A percentile compares a stretch with the other conserved stretches of the same genome.
Evolutionary conservation across 2,888 invertebrate species (phyloP).

Genomic region (Trichopoda pennipes): DNA sequence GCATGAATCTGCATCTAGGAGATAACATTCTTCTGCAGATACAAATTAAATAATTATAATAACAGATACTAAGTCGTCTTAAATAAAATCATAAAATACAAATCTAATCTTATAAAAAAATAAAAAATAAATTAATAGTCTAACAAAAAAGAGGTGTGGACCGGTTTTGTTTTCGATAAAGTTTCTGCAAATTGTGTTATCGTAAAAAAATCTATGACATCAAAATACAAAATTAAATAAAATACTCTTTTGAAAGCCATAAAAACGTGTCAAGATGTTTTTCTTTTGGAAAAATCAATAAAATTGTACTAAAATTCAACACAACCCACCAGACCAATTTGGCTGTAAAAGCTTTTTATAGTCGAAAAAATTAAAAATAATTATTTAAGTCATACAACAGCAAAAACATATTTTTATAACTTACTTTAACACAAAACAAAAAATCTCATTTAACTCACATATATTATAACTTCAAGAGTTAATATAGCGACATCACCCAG

Average conservation of each 20-base stretch:
- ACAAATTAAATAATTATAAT: background rate
- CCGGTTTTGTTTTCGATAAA: constrained; percentile 30
- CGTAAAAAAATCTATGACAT: background rate
- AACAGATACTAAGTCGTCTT: background rate
- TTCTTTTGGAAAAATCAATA: constrained; percentile 62
- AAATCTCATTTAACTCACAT: constrained; percentile 3
- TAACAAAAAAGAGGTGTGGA: constrained; percentile 52
- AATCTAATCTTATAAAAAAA: background rate
- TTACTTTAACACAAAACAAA: constrained; percentile 15
- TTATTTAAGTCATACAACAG: constrained; percentile 8
- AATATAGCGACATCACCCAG: constrained; percentile 28
- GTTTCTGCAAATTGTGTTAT: background rate
- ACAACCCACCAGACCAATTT: constrained; percentile 20
- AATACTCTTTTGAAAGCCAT: background rate
- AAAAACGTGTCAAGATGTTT: background rate
- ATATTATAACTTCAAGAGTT: constrained; percentile 25
- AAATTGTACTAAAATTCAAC: constrained; percentile 14
- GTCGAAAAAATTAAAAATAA: constrained; percentile 24
- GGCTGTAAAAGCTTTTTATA: constrained; percentile 29
- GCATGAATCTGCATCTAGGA: constrained; percentile 2
- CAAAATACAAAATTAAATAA: background rate
- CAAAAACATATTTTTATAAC: constrained; percentile 9
- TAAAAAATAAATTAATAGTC: constrained; percentile 1
- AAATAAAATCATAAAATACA: constrained; percentile 16
- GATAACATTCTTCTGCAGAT: constrained; percentile 18